Percentiles rank a stretch among this genome's conserved stretches.
These are phyloP conservation scores for Corydoras maculifer DNA, from an alignment of 2,113 vertebrate species.

Conservation along the genomic window DNA sequence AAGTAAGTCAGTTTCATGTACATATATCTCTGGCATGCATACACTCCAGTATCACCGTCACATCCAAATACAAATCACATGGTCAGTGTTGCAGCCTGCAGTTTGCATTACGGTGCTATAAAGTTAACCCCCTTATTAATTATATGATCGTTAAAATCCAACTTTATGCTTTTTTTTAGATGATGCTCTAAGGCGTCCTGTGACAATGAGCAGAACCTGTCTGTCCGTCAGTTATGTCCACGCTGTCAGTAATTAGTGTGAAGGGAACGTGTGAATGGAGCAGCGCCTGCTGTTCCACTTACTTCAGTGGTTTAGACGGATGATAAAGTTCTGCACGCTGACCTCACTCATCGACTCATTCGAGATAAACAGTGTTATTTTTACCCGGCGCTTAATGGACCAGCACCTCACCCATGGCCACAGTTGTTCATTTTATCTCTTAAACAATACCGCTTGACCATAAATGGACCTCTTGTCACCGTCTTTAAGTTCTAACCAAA, in stretches of 20 bases:
- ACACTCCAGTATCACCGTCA: too few relatives aligned
- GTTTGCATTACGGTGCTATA: too few relatives aligned
- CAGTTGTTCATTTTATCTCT: conserved; percentile 14
- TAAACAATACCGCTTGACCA: neutral
- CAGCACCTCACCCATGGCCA: neutral
- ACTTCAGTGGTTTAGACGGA: neutral
- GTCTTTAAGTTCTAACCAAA: neutral
- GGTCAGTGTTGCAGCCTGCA: too few relatives aligned
- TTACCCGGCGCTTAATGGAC: conserved; percentile 34
- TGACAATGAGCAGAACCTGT: conserved; percentile 5
- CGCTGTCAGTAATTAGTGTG: conserved; percentile 32
- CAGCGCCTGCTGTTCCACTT: conserved; percentile 3
- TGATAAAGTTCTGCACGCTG: conserved; percentile 47
- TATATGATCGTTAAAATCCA: neutral
- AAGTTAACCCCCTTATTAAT: too few relatives aligned
- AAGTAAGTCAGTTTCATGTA: too few relatives aligned
- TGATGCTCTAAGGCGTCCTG: conserved; percentile 13
- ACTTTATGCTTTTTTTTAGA: neutral
- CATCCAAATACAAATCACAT: too few relatives aligned
- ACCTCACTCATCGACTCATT: conserved; percentile 40
- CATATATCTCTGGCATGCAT: too few relatives aligned
- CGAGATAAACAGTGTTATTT: conserved; percentile 52
- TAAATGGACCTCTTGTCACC: conserved; percentile 19
- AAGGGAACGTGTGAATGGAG: conserved; percentile 29
- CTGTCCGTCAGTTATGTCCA: conserved; percentile 23